Percentiles rank a stretch among this genome's conserved stretches.
These are phyloP conservation scores for Rousettus leschenaultii DNA, from an alignment of 2,113 vertebrate species.

Conservation along the genomic window DNA sequence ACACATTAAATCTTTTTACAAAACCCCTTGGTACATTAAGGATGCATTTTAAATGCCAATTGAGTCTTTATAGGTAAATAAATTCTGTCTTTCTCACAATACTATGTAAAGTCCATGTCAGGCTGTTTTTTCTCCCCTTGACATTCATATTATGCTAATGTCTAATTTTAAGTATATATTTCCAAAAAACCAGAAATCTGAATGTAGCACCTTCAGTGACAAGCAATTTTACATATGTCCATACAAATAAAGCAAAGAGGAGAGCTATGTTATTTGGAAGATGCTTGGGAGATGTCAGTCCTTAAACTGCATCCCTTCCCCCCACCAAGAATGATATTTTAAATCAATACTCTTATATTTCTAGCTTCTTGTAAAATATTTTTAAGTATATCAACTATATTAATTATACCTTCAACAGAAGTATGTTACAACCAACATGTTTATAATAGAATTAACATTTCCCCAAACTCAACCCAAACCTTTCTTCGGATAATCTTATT, in stretches of 20 bases:
- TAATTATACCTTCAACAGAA: not conserved
- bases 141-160: constrained; percentile 23
- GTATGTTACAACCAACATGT: not conserved
- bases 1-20: not conserved
- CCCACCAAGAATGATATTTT: not conserved
- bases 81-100: constrained; percentile 6
- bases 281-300: not conserved
- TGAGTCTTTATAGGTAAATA: not conserved
- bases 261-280: not conserved
- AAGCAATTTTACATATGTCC: not conserved
- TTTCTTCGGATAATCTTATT: not conserved
- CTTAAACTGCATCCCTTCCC: not conserved
- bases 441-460: not conserved
- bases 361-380: not conserved
- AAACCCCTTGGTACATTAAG: not conserved
- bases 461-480: not conserved
- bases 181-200: constrained; percentile 21
- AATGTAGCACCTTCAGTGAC: not conserved
- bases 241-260: not conserved
- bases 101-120: not conserved
- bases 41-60: constrained; percentile 14
- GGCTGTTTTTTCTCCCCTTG: not conserved
- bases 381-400: not conserved
- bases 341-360: not conserved
- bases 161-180: constrained; percentile 3